phyloP scores from a whole-genome alignment of 2,113 vertebrate genomes.

The Pachycephala philippinensis region DNA sequence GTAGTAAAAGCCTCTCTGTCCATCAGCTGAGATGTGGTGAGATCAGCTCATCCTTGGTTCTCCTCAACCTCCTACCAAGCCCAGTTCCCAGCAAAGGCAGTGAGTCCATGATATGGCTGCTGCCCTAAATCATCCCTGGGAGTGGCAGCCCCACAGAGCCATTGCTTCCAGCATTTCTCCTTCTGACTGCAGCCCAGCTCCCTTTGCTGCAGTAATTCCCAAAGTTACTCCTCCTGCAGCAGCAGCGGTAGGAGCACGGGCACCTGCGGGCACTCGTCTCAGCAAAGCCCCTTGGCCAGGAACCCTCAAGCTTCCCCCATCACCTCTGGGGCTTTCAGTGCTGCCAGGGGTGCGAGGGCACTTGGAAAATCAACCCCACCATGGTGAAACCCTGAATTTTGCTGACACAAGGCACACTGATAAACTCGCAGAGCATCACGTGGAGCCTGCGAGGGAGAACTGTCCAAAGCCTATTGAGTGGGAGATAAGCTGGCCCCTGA shows the following conservation, averaged over 20 bases:
- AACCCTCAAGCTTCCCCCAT: not conserved
- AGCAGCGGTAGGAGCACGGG: accelerated
- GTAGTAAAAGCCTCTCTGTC: not conserved
- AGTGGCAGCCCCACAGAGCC: not conserved
- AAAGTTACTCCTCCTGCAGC: not conserved
- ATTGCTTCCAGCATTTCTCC: accelerated
- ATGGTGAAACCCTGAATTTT: not conserved
- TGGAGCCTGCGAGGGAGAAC: slow-evolving; percentile 3
- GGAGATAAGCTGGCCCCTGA: slow-evolving; percentile 47
- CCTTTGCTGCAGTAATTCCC: not conserved
- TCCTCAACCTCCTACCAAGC: not conserved
- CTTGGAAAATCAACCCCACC: not conserved
- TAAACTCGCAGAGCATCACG: not conserved
- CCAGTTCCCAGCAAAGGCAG: not conserved
- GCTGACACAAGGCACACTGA: not conserved
- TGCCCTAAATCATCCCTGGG: not conserved
- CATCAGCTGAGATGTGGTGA: not conserved
- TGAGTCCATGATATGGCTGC: accelerated
- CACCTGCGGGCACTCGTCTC: not conserved
- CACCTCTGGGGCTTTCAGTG: accelerated
- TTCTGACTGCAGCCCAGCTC: not conserved
- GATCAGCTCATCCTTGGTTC: not conserved
- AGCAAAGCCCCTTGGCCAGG: not conserved
- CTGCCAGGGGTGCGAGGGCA: accelerated
- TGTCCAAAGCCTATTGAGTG: slow-evolving; percentile 6